phyloP scores from a whole-genome alignment of 37 sponge, comb jelly and placozoan genomes.

The Amphimedon queenslandica region DNA sequence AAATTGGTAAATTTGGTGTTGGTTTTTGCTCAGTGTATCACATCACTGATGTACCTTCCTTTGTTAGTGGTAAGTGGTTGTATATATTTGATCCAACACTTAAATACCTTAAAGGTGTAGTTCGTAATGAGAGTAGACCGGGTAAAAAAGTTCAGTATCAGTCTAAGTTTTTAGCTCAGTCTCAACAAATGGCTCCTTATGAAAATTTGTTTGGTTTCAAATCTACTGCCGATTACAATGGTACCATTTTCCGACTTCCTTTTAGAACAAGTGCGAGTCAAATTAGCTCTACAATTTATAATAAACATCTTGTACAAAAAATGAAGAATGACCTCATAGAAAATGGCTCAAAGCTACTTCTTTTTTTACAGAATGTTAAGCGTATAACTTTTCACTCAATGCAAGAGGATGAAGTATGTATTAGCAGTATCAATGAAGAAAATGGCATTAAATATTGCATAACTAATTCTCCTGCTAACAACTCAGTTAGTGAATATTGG shows the following conservation, averaged over 20 bases:
- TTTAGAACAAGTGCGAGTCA: constrained; percentile 51
- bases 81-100: constrained; percentile 71
- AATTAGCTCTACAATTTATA: constrained; percentile 23
- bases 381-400: constrained; percentile 33
- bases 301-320: neutral
- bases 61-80: constrained; percentile 43
- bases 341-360: constrained; percentile 38
- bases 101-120: constrained; percentile 27
- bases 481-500: neutral
- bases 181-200: constrained; percentile 24
- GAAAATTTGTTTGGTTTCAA: constrained; percentile 43
- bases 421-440: neutral
- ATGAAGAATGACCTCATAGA: constrained; percentile 8
- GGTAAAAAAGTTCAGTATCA: constrained; percentile 6
- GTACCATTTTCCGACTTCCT: constrained; percentile 73
- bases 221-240: neutral
- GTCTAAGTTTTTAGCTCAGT: neutral
- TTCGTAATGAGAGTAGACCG: constrained; percentile 28
- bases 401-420: neutral
- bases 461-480: neutral
- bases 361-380: constrained; percentile 42
- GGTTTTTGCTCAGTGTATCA: constrained; percentile 77
- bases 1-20: constrained; percentile 64
- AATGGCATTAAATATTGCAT: neutral
- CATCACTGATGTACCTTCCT: constrained; percentile 69